Evolutionary conservation across 2,797 vertebrate species (phyloP).

Genomic region (Dallia pectoralis): DNA sequence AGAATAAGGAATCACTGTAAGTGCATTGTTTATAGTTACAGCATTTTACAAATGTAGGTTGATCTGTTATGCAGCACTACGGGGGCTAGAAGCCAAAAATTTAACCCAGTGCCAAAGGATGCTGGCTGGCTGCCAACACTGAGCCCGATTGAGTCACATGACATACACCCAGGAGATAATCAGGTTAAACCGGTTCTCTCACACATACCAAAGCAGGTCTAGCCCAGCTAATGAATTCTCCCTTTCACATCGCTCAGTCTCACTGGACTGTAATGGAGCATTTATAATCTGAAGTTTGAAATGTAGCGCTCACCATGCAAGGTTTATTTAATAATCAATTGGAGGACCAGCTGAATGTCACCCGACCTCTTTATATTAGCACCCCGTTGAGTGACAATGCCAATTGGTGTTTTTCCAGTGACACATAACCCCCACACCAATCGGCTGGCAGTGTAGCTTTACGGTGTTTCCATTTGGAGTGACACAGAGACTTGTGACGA

Average conservation of each 20-base stretch:
- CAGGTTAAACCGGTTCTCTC: conserved; percentile 51
- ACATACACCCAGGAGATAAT: conserved; percentile 27
- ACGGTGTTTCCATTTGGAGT: too few species aligned
- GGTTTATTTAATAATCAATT: neutral
- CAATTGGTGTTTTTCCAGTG: neutral
- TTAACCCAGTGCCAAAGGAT: neutral
- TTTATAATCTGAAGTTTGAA: neutral
- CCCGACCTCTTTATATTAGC: neutral
- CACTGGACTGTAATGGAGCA: neutral
- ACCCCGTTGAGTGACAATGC: neutral
- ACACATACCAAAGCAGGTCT: conserved; percentile 2
- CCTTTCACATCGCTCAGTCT: neutral
- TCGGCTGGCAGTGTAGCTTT: too few species aligned
- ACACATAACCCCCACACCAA: too few species aligned
- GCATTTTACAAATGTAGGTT: neutral
- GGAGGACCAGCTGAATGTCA: neutral
- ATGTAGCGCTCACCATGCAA: neutral
- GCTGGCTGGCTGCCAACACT: neutral
- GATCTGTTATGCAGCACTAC: neutral
- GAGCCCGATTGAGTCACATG: conserved; percentile 28
- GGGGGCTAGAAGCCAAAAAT: conserved; percentile 9
- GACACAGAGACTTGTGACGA: too few species aligned
- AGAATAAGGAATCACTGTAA: neutral
- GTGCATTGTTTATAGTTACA: neutral
- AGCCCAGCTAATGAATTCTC: neutral